Conservation (phyloP, 2,113 vertebrate species). For the Tenrec ecaudatus region DNA sequence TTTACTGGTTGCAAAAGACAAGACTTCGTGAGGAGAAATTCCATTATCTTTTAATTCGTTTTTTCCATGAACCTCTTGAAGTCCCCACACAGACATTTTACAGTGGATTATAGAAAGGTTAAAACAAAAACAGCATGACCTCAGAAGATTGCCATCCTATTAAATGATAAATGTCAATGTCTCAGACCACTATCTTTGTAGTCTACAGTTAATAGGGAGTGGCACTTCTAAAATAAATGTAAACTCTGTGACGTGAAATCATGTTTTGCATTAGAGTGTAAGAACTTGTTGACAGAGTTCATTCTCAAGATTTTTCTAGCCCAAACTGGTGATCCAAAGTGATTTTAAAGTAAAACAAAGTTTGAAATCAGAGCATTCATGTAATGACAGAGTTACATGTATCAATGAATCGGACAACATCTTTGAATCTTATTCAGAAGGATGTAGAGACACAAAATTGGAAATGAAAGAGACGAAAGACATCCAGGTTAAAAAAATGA, state of each 20-base stretch:
- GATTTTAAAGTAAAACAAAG: slow-evolving; percentile 13
- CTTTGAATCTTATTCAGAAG: slow-evolving; percentile 33
- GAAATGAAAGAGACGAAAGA: slow-evolving; percentile 27
- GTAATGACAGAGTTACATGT: too few species aligned
- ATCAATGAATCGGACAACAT: background rate
- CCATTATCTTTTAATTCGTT: too few species aligned
- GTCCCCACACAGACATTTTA: background rate
- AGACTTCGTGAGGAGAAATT: too few species aligned
- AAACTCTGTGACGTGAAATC: background rate
- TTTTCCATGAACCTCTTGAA: too few species aligned
- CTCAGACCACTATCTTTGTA: background rate
- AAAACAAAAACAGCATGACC: background rate
- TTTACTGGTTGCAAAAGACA: slow-evolving; percentile 5
- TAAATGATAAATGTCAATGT: background rate
- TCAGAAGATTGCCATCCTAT: background rate
- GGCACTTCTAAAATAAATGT: background rate
- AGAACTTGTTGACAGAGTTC: background rate
- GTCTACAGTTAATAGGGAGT: background rate
- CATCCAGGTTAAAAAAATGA: background rate
- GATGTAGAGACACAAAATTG: background rate
- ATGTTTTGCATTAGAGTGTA: background rate
- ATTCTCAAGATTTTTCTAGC: background rate
- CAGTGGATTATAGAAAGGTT: background rate
- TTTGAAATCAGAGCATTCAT: background rate
- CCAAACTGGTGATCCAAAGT: background rate